Base-by-base conservation (phyloP, 2,113 vertebrate species). In the Tachuris rubrigastra region DNA sequence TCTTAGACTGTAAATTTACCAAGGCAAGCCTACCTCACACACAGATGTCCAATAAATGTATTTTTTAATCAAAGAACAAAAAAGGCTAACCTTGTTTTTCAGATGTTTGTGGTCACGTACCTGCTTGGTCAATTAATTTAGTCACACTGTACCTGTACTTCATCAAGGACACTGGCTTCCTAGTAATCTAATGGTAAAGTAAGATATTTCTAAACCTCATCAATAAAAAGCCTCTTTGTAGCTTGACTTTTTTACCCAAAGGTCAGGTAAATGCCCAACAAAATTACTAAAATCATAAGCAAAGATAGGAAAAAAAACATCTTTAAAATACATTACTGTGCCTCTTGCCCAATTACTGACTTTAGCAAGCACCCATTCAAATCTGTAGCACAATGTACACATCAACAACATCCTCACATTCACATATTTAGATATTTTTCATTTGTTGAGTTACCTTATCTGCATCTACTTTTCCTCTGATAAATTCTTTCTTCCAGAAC, bases 401-500 rank as follows among this genome's bases (percentile, higher is more conserved):
- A 30, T 65, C 19, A 82, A 68, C 30, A n/a, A 46, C 9, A 60
- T 10, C 14, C 27, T n/a, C 44, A 35, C 9, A 15, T 44, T 31
- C 27, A 20, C 9, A 17, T 23, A 35, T 0, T 11, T 23, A 78
- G 24, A 12, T 60, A 10, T 23, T 42, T 80, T 53, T 55, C 44
- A 28, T 35, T 27, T 56, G 31, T 2, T 71, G 23, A 56, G 37
- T 97, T 99, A 99, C 99, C 99, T 99, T 99, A 82, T 99, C 99
- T n/a, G 98, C 97, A 67, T 99, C 99, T 91, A 99, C 98, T 95
- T 99, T 99, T 94, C 99, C 99, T 96, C 94, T 98, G 90, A 98
- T 97, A 91, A 99, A 99, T 95, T 99, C 99, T 2, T 98, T 98
- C 96, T 99, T 99, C 99, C 99, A 99, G 88, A 99, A 99, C 82